Conservation (phyloP, 2,113 vertebrate species). For the Microcebus murinus region DNA sequence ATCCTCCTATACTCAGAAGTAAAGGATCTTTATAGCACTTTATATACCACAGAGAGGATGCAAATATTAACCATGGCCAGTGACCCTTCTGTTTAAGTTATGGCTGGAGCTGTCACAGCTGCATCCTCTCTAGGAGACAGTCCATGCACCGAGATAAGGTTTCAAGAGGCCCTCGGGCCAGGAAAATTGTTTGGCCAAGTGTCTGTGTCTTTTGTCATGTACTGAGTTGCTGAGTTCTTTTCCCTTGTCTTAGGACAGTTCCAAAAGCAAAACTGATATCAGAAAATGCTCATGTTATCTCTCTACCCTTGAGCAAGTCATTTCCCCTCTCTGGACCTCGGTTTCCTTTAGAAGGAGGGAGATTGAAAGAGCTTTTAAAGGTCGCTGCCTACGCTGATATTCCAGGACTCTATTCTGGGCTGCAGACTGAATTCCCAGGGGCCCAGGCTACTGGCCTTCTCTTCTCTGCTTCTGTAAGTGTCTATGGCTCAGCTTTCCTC, state of each 20-base stretch:
- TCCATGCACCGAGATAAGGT: conserved; percentile 66
- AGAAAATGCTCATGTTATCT: conserved; percentile 39
- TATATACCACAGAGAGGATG: background rate
- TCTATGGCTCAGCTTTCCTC: conserved; percentile 3
- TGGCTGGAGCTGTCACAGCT: conserved; percentile 56
- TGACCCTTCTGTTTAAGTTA: conserved; percentile 63
- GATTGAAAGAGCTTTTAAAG: conserved; percentile 4
- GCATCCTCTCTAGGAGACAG: conserved; percentile 65
- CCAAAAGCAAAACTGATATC: background rate
- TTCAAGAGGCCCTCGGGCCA: conserved; percentile 59
- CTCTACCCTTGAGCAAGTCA: background rate
- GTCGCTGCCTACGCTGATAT: background rate
- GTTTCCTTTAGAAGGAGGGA: conserved; percentile 26
- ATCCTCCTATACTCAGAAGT: background rate
- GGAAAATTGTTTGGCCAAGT: conserved; percentile 49
- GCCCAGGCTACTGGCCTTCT: background rate
- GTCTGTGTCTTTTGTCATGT: conserved; percentile 39
- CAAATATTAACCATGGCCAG: conserved; percentile 37
- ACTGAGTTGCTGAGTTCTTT: background rate
- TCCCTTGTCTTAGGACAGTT: background rate
- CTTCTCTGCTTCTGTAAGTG: background rate
- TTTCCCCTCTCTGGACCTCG: background rate
- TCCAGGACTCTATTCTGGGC: background rate
- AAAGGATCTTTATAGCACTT: conserved; percentile 31
- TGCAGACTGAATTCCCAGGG: conserved; percentile 13